Conservation (phyloP, 2,888 invertebrate species). For the Leucophenga maculata region DNA sequence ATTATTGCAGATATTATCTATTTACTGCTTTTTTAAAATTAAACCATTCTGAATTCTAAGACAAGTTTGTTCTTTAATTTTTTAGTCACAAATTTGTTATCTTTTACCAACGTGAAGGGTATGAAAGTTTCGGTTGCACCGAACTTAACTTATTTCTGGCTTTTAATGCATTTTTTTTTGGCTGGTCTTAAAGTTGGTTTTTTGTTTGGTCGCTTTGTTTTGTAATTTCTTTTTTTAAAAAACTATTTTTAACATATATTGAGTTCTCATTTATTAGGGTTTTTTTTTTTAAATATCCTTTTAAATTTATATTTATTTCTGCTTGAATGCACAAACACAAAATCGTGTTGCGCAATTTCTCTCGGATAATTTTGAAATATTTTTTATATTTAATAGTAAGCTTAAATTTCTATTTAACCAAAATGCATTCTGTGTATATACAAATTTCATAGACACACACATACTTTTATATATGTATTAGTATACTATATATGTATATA, state of each 20-base stretch:
- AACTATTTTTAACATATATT: slow-evolving; percentile 22
- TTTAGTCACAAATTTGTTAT: no score
- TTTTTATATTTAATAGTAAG: slow-evolving; percentile 11
- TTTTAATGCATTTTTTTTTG: background rate
- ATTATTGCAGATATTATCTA: no score
- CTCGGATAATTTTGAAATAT: slow-evolving; percentile 28
- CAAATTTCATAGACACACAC: background rate
- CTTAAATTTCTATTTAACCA: slow-evolving; percentile 18
- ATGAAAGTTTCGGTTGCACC: no score
- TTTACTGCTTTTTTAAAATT: no score
- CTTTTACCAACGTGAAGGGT: no score
- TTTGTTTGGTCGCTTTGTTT: slow-evolving; percentile 1
- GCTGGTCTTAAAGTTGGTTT: background rate
- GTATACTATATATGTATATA: background rate
- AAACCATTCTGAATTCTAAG: no score
- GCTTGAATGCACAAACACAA: slow-evolving; percentile 5
- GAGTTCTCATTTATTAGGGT: slow-evolving; percentile 29
- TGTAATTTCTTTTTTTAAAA: slow-evolving; percentile 5
- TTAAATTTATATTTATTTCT: slow-evolving; percentile 5
- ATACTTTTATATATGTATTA: background rate
- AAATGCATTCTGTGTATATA: slow-evolving; percentile 1
- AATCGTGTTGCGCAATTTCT: slow-evolving; percentile 16
- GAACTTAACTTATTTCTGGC: no score
- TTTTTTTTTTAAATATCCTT: slow-evolving; percentile 26
- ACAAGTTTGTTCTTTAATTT: no score